Conservation (phyloP, 2,888 invertebrate species). For the Caenorhabditis wallacei region DNA sequence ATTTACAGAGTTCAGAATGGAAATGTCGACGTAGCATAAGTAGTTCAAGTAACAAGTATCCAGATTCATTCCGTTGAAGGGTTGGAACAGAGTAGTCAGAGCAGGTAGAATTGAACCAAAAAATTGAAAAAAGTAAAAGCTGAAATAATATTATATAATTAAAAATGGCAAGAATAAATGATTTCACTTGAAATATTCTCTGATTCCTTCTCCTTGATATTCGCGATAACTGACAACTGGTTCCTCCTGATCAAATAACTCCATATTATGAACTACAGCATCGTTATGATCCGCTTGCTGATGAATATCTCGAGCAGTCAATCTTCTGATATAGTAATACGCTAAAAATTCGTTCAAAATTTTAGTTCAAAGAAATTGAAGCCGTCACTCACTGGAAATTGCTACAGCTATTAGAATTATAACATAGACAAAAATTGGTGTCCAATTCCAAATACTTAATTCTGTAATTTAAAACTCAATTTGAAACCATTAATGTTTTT, state of each 20-base stretch:
- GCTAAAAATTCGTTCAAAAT: too few species aligned
- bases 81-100: slow-evolving; percentile 7
- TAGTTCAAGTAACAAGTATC: slow-evolving; percentile 32
- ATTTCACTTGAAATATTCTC: slow-evolving; percentile 35
- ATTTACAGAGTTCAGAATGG: slow-evolving; percentile 6
- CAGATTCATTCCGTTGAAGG: not conserved
- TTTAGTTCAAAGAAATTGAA: too few species aligned
- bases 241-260: too few species aligned
- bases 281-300: too few species aligned
- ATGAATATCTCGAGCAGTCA: too few species aligned
- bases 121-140: slow-evolving; percentile 28
- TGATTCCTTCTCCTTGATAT: slow-evolving; percentile 8
- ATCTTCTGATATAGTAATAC: too few species aligned
- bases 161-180: not conserved
- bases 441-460: not conserved
- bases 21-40: not conserved
- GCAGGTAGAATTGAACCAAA: slow-evolving; percentile 31
- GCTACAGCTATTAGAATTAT: too few species aligned
- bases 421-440: too few species aligned
- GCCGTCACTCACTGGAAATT: too few species aligned
- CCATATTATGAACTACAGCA: too few species aligned
- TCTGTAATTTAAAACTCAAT: not conserved
- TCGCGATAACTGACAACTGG: slow-evolving; percentile 21
- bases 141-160: not conserved
- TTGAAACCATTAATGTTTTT: not conserved